A percentile compares a stretch with the other conserved stretches of the same genome.
Evolutionary conservation across 2,113 vertebrate genomes (phyloP).

Genomic region (Macheiramphus alcinus): DNA sequence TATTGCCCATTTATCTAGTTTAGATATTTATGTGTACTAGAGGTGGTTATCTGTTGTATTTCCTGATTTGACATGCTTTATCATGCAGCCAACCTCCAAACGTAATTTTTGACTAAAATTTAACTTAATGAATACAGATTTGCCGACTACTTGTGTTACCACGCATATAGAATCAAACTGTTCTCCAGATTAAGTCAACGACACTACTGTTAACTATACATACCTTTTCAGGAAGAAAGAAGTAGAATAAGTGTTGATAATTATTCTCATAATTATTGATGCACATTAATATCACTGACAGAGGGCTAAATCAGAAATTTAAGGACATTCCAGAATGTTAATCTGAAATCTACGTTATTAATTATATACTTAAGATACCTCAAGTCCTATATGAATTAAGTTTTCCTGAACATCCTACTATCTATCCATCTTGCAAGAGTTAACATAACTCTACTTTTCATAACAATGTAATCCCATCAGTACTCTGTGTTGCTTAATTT

Average conservation of each 20-base stretch:
- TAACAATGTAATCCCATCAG: background rate
- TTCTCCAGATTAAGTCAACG: background rate
- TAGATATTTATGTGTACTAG: background rate
- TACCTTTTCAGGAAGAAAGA: background rate
- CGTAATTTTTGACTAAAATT: background rate
- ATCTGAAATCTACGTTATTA: background rate
- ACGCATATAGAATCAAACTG: background rate
- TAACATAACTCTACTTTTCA: background rate
- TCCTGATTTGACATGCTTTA: background rate
- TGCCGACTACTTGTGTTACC: background rate
- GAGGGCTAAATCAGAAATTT: background rate
- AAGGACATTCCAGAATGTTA: fast-evolving
- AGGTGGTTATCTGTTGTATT: background rate
- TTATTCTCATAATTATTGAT: background rate
- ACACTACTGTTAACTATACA: background rate
- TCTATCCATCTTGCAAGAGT: background rate
- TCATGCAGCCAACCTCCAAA: background rate
- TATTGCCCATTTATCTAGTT: background rate
- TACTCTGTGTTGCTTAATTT: background rate
- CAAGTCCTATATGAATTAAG: background rate
- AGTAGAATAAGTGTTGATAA: background rate
- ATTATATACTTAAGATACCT: background rate
- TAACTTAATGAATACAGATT: background rate
- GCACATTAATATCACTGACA: background rate
- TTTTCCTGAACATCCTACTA: background rate